These are phyloP conservation scores for Chlamydotis undulata DNA, from an alignment of 2,113 vertebrate species.

Conservation along the genomic window DNA sequence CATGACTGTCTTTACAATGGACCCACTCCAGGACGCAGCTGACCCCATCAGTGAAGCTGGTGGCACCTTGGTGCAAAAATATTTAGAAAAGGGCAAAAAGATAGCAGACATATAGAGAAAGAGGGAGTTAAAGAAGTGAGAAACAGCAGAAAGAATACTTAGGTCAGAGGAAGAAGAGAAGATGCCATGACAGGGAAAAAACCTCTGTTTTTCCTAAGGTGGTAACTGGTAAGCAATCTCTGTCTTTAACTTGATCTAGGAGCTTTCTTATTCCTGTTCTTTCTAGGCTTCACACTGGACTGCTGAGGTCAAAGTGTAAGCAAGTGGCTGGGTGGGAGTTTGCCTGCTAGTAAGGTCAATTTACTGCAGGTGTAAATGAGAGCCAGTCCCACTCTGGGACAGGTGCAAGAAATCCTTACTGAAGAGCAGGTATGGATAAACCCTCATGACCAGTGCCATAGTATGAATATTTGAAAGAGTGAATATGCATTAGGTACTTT, in stretches of 20 bases:
- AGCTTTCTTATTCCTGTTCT: not conserved
- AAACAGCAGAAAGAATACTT: not conserved
- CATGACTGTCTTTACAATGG: rapidly evolving
- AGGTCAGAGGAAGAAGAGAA: not conserved
- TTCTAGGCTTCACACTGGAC: not conserved
- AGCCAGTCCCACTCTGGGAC: not conserved
- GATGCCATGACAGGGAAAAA: not conserved
- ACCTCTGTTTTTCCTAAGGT: not conserved
- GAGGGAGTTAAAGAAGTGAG: not conserved
- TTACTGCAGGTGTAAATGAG: not conserved
- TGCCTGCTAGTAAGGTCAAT: not conserved
- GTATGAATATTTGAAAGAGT: not conserved
- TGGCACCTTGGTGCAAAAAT: not conserved
- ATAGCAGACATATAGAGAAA: not conserved
- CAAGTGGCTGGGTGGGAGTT: not conserved
- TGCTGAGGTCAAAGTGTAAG: rapidly evolving
- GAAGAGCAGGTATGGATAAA: not conserved
- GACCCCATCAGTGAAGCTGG: not conserved
- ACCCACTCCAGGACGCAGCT: not conserved
- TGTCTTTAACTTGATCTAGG: rapidly evolving
- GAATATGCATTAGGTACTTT: not conserved
- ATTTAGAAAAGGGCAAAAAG: not conserved
- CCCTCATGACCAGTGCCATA: not conserved
- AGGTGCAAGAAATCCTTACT: not conserved
- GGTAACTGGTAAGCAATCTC: not conserved